Conservation (phyloP, 2,113 vertebrate species). For the Ploceus nigricollis region DNA sequence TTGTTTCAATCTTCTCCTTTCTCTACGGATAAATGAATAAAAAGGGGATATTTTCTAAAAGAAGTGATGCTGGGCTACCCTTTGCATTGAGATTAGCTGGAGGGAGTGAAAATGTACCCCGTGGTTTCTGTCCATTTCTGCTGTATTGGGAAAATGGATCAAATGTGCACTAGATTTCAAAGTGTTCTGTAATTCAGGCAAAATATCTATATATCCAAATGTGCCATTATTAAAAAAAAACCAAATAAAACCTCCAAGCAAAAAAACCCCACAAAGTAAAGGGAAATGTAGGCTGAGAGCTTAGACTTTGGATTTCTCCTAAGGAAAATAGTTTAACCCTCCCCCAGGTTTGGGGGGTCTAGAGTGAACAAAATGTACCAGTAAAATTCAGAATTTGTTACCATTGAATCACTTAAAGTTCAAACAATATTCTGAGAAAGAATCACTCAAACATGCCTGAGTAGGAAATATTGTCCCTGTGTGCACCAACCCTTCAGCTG, state of each 20-base stretch:
- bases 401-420: neutral
- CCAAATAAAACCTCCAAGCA: neutral
- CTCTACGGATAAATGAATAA: neutral
- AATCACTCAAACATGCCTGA: neutral
- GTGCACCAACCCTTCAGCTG: neutral
- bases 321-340: neutral
- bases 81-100: neutral
- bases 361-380: neutral
- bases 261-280: neutral
- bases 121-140: neutral
- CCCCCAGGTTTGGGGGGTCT: neutral
- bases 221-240: neutral
- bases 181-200: neutral
- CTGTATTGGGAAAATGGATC: neutral
- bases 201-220: neutral
- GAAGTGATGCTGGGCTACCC: neutral
- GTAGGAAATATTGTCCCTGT: neutral
- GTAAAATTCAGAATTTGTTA: conserved; percentile 1
- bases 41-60: neutral
- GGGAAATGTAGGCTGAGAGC: neutral
- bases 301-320: neutral
- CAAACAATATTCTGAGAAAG: neutral
- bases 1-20: neutral
- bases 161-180: neutral
- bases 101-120: neutral